These are phyloP conservation scores for Sycobia sp. DNA, from an alignment of 1,140 invertebrate species.

Conservation along the genomic window DNA sequence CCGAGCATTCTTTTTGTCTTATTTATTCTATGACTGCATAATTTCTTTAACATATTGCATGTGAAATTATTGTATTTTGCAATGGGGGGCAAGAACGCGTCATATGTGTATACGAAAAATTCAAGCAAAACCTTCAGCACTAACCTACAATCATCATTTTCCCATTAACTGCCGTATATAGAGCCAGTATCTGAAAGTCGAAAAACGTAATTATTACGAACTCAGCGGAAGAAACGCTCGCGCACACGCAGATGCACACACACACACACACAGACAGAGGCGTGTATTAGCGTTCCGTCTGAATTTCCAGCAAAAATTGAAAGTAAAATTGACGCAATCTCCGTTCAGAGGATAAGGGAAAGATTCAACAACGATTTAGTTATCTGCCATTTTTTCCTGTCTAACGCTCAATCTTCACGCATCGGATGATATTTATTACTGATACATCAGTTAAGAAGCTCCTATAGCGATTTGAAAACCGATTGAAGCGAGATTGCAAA, in stretches of 20 bases:
- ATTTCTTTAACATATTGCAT: neutral
- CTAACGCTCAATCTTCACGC: no score
- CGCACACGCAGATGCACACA: neutral
- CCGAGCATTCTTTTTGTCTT: no score
- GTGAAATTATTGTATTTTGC: conserved; percentile 3
- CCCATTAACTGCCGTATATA: neutral
- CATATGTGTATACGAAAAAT: neutral
- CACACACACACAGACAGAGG: no score
- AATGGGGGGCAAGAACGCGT: neutral
- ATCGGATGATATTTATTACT: no score
- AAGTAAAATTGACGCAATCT: conserved; percentile 28
- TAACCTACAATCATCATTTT: neutral
- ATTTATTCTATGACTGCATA: no score
- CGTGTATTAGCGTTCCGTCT: no score
- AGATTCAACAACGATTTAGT: no score
- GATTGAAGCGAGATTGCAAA: no score
- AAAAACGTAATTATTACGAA: conserved; percentile 2
- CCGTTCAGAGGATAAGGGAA: no score
- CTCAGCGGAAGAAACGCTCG: neutral
- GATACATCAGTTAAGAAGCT: no score
- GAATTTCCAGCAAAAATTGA: neutral
- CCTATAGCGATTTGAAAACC: no score
- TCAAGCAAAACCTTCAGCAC: neutral
- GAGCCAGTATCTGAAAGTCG: neutral
- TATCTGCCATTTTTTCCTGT: no score